Evolutionary conservation across 2,888 invertebrate species (phyloP), one percentile per base, ranked within the genome.

Genomic region (Imbricaverruca yamaguchii): DNA sequence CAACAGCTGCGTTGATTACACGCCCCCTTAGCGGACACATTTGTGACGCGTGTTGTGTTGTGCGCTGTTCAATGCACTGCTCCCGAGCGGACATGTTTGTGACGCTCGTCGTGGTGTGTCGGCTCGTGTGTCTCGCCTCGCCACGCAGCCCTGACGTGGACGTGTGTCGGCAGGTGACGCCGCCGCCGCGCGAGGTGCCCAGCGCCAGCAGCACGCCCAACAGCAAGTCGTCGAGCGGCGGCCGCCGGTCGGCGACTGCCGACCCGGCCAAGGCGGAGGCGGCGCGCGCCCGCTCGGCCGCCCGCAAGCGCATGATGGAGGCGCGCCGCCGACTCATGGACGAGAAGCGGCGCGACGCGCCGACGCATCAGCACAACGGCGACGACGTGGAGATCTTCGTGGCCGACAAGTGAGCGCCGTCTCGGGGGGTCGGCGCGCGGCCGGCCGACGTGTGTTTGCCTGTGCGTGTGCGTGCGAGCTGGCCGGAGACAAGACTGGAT

Each of bases 241-340:
- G 53, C 55, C 53, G 74, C 3, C 74, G 74, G 21, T 21, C 53
- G 18, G 9, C 74, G 53, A 55, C 74, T 4, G 2, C 74, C 21
- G 74, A 74, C 55, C 74, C 74, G 74, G 74, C 74, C 53, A 74
- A 74, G 74, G 74, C 82, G 23, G 85, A 85, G 82, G 87, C 87
- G 18, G 86, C 87, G 78, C 86, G 86, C 83, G 87, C 86, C 0
- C 85, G 89, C 56, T 88, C 89, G 81, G 91, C 90, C 84, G 93
- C 93, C 74, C 90, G 96, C 83, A 92, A 93, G 85, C 92, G 93
- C 85, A 90, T 96, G 90, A 87, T 95, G 84, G 95, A 95, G 85
- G 93, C 90, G 86, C 91, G 90, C 87, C 90, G 93, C 86, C 89
- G 89, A 83, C 90, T 91, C 89, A 86, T 85, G 81, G 83, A 83